Evolutionary conservation across 2,888 invertebrate species (phyloP), one percentile per base, ranked within the genome.

Genomic region (Drosophila paracracens): DNA sequence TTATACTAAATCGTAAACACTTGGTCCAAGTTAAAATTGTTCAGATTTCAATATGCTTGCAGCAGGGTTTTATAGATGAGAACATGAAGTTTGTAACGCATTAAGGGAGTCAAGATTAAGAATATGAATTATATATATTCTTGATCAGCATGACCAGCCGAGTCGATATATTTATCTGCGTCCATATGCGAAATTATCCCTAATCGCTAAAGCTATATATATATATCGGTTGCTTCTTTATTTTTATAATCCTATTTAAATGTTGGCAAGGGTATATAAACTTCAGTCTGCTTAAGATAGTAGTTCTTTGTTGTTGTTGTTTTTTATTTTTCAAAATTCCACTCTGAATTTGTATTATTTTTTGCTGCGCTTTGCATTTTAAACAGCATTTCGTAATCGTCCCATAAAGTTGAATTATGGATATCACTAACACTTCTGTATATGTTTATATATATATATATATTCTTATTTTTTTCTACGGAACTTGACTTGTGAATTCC

Each of bases 401-500:
- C 53, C 21, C 43, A 52, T 46, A 35, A 51, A 51, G 62, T 50
- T 52, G 56, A 58, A 38, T 52, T 36, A 50, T 36, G 57, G 59
- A 63, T 84, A 74, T 88, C 76, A 72, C 60, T 36, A 57, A 63
- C 65, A 67, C 53, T 50, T 58, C 54, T 63, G 1, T 16, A 36
- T 2, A 36, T 36, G 6, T 35, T 6, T 31, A 10, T 36, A 36
- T 16, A 21, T 46, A 38, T 46, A 21, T 21, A 46, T 46, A 13
- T n/a, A 43, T 43, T 43, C n/a, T 21, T 43, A 13, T 13, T 36
- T 79, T 52, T 70, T 87, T 89, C 88, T 53, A 56, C 58, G 79
- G 79, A 84, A 89, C 69, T 61, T 60, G 54, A 78, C 72, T 75
- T 81, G 60, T 82, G 70, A 76, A 81, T 83, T 81, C 81, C 86